Base-by-base conservation (phyloP, 2,797 vertebrate genomes). In the Argya squamiceps region DNA sequence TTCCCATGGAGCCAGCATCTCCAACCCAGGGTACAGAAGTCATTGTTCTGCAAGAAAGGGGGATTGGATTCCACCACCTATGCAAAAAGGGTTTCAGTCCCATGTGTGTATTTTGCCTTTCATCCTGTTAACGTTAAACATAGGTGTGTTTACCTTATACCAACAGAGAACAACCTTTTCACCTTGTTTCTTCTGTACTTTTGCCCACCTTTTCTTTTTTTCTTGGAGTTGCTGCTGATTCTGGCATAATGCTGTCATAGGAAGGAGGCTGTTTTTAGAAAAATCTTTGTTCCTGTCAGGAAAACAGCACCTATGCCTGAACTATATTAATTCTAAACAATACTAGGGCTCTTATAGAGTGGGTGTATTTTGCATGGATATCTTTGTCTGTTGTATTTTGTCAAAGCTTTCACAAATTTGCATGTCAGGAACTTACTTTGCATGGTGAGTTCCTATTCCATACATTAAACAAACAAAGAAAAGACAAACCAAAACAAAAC, bases 151-250 rank as follows among this genome's bases (percentile, higher is more conserved):
- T 65, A 60, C 47, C 79, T 84, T 71, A 15, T 46, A 22, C 29
- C 2, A 2, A 36, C 34, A 46, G 68, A 73, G 39, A 81, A 30
- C 59, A 63, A 59, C 41, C 27, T 81, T 93, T 85, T 75, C 49
- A 49, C 47, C 22, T 79, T 69, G 65, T 84, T 96, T 86, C 44
- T 84, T 94, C 65, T 93, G 59, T 86, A 29, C 52, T 94, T 89
- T 67, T 94, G 74, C 34, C 65, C 80, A 79, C 73, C 41, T 84
- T 80, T 84, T 49, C 17, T 86, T 80, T 93, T 91, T 80, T 80
- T 41, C 41, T 90, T 62, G 52, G 47, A 76, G 65, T 32, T 79
- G 53, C 46, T 78, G 70, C 84, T 93, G 69, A 58, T 92, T 78
- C 67, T 94, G 82, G 37, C 44, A 16, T 84, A 44, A 46, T 67